Evolutionary conservation across 2,888 invertebrate genomes (phyloP).

Genomic region (Erannis defoliaria): DNA sequence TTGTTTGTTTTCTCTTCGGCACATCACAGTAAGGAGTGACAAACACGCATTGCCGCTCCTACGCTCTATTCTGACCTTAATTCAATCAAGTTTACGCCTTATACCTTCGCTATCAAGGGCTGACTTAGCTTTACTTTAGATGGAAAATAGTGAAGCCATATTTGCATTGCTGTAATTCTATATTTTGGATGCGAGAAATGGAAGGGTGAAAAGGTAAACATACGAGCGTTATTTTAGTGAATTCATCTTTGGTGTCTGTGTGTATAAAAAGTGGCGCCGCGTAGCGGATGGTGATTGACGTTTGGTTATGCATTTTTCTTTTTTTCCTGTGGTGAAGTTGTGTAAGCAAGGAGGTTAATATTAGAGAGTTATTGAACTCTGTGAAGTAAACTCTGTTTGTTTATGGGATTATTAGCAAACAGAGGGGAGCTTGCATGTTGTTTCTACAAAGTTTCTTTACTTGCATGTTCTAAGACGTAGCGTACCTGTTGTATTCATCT

Average conservation of each 20-base stretch:
- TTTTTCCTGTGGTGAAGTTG: constrained; percentile 43
- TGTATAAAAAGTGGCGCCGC: constrained; percentile 82
- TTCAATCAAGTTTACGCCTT: constrained; percentile 57
- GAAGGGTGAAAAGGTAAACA: constrained; percentile 86
- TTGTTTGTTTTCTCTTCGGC: constrained; percentile 84
- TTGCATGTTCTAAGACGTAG: neutral
- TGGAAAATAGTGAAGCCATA: constrained; percentile 43
- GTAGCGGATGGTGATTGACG: constrained; percentile 72
- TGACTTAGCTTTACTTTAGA: constrained; percentile 25
- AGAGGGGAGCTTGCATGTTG: constrained; percentile 14
- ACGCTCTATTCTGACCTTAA: constrained; percentile 32
- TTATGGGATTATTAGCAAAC: constrained; percentile 30
- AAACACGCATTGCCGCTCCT: constrained; percentile 58
- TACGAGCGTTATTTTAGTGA: constrained; percentile 81
- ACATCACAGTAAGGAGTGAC: constrained; percentile 73
- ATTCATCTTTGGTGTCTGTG: constrained; percentile 77
- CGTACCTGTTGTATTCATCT: neutral
- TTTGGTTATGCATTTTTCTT: constrained; percentile 68
- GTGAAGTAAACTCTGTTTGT: constrained; percentile 24
- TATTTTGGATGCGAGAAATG: constrained; percentile 82
- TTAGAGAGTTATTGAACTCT: constrained; percentile 43
- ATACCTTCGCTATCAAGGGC: constrained; percentile 41
- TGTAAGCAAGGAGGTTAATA: constrained; percentile 44
- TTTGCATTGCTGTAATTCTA: constrained; percentile 80
- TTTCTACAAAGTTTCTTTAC: neutral